A percentile compares a stretch with the other conserved stretches of the same genome.
Evolutionary conservation across 2,113 vertebrate species (phyloP).

Genomic region (Gadus macrocephalus): DNA sequence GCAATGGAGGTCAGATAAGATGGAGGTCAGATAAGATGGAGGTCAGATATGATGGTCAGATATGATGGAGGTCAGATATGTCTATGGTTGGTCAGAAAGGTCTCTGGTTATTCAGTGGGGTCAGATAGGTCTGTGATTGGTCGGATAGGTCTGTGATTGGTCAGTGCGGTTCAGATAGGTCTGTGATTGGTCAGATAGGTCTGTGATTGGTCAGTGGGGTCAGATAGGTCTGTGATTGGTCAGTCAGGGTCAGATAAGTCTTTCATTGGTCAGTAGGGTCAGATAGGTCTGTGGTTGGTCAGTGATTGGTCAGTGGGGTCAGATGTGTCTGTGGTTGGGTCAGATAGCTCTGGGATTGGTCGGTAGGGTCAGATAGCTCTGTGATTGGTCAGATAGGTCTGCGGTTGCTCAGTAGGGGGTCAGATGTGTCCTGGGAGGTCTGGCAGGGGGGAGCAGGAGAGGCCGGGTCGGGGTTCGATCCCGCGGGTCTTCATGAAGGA

Average conservation of each 20-base stretch:
- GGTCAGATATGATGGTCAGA: slow-evolving; percentile 29
- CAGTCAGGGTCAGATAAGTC: slow-evolving; percentile 45
- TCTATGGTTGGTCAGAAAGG: too few species aligned
- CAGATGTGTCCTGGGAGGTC: slow-evolving; percentile 46
- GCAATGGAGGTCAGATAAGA: slow-evolving; percentile 18
- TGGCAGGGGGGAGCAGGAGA: slow-evolving; percentile 54
- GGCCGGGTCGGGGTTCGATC: slow-evolving; percentile 80
- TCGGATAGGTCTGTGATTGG: too few species aligned
- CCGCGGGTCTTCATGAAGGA: slow-evolving; percentile 91
- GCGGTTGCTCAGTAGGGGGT: neutral
- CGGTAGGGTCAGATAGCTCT: too few species aligned
- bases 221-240: slow-evolving; percentile 44
- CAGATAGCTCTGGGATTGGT: too few species aligned
- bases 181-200: too few species aligned
- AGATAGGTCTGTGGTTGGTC: too few species aligned
- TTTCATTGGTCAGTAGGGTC: neutral
- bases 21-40: slow-evolving; percentile 44
- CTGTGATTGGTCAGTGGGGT: neutral
- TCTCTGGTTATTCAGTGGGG: too few species aligned
- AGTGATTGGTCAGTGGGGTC: slow-evolving; percentile 18
- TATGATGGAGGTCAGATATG: too few species aligned
- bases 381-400: too few species aligned
- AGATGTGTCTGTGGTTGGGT: slow-evolving; percentile 8
- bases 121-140: neutral
- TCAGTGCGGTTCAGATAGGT: too few species aligned